These are phyloP conservation scores for Silurus glanis DNA, from an alignment of 2,113 vertebrate species.

Conservation along the genomic window DNA sequence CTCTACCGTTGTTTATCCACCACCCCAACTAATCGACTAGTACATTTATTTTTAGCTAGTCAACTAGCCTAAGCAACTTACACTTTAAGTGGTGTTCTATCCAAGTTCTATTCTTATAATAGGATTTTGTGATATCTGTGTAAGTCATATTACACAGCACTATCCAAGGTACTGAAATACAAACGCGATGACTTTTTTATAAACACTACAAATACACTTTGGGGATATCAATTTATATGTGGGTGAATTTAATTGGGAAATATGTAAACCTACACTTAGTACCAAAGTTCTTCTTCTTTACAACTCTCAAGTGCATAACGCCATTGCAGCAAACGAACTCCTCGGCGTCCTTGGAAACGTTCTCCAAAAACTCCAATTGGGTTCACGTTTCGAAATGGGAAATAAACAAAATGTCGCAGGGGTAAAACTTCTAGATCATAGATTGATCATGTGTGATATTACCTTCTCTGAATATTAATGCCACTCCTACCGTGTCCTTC, in stretches of 20 bases:
- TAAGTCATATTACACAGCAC: neutral
- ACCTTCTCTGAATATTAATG: constrained; percentile 76
- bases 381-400: constrained; percentile 58
- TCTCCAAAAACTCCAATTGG: constrained; percentile 56
- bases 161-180: constrained; percentile 37
- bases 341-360: constrained; percentile 65
- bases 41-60: neutral
- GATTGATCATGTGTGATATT: constrained; percentile 73
- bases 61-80: neutral
- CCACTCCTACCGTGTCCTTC: constrained; percentile 74
- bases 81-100: neutral
- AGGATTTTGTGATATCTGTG: constrained; percentile 26
- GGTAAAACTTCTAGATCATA: constrained; percentile 60
- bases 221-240: constrained; percentile 27
- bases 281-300: neutral
- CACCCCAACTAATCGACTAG: neutral
- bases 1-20: neutral
- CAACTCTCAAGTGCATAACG: constrained; percentile 57
- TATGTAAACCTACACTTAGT: constrained; percentile 32
- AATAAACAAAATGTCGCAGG: constrained; percentile 70
- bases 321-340: constrained; percentile 56
- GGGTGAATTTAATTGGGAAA: constrained; percentile 22
- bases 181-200: neutral
- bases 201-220: constrained; percentile 10
- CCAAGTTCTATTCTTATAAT: constrained; percentile 3